phyloP scores from a whole-genome alignment of 2,797 vertebrate species.

The Synaphobranchus kaupii region DNA sequence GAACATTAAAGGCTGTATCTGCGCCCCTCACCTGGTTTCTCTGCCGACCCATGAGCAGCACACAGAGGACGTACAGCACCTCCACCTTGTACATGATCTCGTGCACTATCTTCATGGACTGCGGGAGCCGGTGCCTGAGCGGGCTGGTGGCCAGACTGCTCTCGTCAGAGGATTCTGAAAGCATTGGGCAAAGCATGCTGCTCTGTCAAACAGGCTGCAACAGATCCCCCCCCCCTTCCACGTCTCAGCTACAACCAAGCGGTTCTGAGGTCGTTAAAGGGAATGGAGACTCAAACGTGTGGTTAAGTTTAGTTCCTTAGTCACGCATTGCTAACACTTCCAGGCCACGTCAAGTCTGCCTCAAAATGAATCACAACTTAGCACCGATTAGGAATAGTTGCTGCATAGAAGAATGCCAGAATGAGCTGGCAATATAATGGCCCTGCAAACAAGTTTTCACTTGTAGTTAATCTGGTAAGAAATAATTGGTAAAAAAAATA shows the following conservation, averaged over 20 bases:
- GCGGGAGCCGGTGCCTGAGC: slow-evolving; percentile 86
- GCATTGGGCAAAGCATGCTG: neutral
- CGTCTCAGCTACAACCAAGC: neutral
- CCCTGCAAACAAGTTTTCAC: neutral
- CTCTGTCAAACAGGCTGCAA: neutral
- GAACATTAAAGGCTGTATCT: neutral
- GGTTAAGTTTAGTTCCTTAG: neutral
- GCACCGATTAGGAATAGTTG: neutral
- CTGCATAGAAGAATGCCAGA: neutral
- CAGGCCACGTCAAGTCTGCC: neutral
- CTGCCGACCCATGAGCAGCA: slow-evolving; percentile 95
- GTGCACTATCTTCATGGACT: slow-evolving; percentile 98
- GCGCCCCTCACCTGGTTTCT: slow-evolving; percentile 86
- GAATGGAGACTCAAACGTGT: neutral
- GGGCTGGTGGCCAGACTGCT: slow-evolving; percentile 86
- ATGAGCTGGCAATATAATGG: neutral
- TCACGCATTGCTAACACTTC: neutral
- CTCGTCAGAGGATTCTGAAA: slow-evolving; percentile 90
- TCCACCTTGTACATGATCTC: slow-evolving; percentile 99
- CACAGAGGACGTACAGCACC: slow-evolving; percentile 95
- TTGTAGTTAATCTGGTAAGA: neutral
- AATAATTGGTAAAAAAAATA: neutral
- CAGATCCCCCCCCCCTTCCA: neutral
- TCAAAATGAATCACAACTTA: neutral
- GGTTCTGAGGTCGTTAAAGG: neutral